Base-by-base conservation (phyloP, 2,797 vertebrate species). In the Bryconaethiops microstoma region DNA sequence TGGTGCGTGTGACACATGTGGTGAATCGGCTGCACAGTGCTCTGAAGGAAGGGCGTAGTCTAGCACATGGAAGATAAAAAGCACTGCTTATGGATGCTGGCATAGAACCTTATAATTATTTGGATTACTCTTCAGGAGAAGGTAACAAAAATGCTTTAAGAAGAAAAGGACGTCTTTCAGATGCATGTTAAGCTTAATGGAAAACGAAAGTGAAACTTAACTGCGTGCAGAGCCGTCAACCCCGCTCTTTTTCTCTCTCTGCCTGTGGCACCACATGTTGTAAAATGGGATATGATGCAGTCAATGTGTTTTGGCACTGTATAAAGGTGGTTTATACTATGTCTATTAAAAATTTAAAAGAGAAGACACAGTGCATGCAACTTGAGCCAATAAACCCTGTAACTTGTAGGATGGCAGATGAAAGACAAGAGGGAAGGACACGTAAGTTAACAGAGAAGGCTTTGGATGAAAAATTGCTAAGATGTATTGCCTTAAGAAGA, bases 391-490 rank as follows among this genome's bases (percentile, higher is more conserved):
- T 59, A 8, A 59, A n/a, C 57, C 9, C 19, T 12, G 16, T 9
- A 9, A 45, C 52, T 50, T 12, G 13, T 76, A 52, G 12, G 62
- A 65, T 65, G 39, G 19, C 60, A 48, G 59, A 65, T 50, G 74
- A 65, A 52, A 19, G 40, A 23, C 42, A 16, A 76, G 3, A 65
- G 60, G 25, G 60, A 14, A 23, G 42, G 9, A 1, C 29, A 65
- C 12, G 40, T 8, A 65, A n/a, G 39, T 9, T 23, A 29, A 76
- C 42, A 25, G 60, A 76, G 74, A 76, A 77, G 19, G 75, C 14
- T 21, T 65, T 67, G 67, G 62, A 76, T 6, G 74, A 76, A 21
- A 76, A 25, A 77, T 55, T 77, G 48, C 75, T 54, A 54, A 67
- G 62, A 14, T 17, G 29, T 23, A 55, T 67, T 29, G 62, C 75